Evolutionary conservation across 2,113 vertebrate species (phyloP).

Genomic region (Hoplias malabaricus): DNA sequence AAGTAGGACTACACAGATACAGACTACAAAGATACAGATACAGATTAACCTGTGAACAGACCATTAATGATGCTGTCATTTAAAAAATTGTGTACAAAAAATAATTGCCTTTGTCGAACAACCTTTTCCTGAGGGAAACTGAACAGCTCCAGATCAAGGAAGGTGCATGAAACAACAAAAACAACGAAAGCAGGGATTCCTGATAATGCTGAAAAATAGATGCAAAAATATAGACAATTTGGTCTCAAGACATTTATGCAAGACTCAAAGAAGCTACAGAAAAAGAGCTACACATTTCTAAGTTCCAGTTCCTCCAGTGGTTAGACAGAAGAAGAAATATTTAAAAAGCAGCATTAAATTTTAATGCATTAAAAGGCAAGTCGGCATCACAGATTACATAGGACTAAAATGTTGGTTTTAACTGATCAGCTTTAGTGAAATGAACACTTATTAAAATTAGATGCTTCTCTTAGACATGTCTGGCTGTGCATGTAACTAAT

Average conservation of each 20-base stretch:
- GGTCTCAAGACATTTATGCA: slow-evolving; percentile 20
- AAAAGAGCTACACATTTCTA: background rate
- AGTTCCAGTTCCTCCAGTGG: background rate
- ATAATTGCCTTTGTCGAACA: background rate
- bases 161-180: background rate
- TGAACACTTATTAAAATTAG: background rate
- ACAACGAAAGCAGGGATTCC: background rate
- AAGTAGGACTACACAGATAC: background rate
- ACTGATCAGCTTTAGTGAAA: background rate
- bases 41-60: background rate
- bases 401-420: slow-evolving; percentile 12
- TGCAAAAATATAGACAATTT: background rate
- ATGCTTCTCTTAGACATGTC: background rate
- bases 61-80: background rate
- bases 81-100: background rate
- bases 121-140: background rate
- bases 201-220: background rate
- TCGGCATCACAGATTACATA: background rate
- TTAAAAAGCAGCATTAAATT: background rate
- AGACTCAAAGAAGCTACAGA: slow-evolving; percentile 7
- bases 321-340: background rate
- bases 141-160: background rate
- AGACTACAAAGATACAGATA: background rate
- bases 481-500: slow-evolving; percentile 27
- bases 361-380: background rate